phyloP scores from a whole-genome alignment of 2,888 invertebrate species.

The Lycia hirtaria region DNA sequence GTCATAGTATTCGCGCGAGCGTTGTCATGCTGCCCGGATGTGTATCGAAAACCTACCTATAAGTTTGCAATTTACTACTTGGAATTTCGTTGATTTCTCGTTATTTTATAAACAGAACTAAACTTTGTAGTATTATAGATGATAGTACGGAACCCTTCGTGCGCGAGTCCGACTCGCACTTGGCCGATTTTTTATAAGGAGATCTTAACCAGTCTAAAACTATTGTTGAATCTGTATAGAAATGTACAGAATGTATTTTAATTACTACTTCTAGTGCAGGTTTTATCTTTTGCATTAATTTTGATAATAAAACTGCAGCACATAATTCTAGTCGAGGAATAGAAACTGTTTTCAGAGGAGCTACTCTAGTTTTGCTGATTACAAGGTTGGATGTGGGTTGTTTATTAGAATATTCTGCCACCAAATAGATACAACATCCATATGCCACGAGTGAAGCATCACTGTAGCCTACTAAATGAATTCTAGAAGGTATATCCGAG shows the following conservation, averaged over 20 bases:
- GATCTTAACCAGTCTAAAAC: not conserved
- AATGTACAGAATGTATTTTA: not conserved
- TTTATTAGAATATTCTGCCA: not conserved
- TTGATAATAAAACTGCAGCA: not conserved
- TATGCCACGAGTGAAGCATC: conserved; percentile 2
- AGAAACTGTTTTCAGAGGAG: not conserved
- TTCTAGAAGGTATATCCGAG: not conserved
- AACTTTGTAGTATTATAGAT: too few relatives aligned
- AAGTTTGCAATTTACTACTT: too few relatives aligned
- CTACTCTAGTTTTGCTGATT: conserved; percentile 6
- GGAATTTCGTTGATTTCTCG: too few relatives aligned
- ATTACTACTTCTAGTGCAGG: not conserved
- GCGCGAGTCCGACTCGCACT: too few relatives aligned
- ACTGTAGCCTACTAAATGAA: not conserved
- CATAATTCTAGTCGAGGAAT: conserved; percentile 5
- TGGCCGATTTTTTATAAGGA: not conserved
- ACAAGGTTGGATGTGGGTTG: not conserved
- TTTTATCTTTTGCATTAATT: conserved; percentile 4
- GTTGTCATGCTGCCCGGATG: too few relatives aligned
- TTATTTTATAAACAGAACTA: too few relatives aligned
- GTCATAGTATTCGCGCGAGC: too few relatives aligned
- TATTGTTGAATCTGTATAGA: not conserved
- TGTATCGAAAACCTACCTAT: too few relatives aligned
- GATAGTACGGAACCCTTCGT: too few relatives aligned
- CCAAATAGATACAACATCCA: not conserved